Evolutionary conservation across 2,113 vertebrate species (phyloP), one percentile per base, ranked within the genome.

Genomic region (Malurus alboscapulatus): DNA sequence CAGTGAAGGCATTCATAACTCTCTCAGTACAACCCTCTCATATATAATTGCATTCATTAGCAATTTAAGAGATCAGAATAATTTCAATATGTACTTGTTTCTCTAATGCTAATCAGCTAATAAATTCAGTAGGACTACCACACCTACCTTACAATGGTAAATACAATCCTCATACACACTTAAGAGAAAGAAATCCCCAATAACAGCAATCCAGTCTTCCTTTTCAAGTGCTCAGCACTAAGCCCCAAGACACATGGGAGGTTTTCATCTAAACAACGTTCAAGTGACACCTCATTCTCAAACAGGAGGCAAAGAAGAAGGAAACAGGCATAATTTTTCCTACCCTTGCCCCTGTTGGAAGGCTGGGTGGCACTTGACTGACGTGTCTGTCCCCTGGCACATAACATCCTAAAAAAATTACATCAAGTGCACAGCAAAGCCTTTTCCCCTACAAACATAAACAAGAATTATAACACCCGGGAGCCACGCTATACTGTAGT

Each of bases 61-160:
- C 90, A 80, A 84, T 91, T 88, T 66, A 86, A 67, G 50, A 69
- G 32, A 87, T 54, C 51, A 50, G 36, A 82, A 54, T 55, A 59
- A 86, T 87, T 96, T 91, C 66, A 91, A 12, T 80, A 89, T 32
- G 38, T n/a, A 38, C 65, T 82, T 82, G 58, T 65, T 88, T 68
- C 57, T 69, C 63, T 76, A 83, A 71, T 51, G 65, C 34, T 86
- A 78, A 87, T 73, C 76, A 87, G 36, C 54, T 89, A 90, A 68
- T 83, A 77, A 72, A 82, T 58, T 91, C 78, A 86, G 3, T 50
- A 85, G 17, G 53, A 82, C 68, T 82, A 69, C 45, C 66, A 91
- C 62, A 87, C 22, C 73, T 65, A 36, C 51, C 40, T 87, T 58
- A 79, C 48, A 67, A 59, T 40, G n/a, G 62, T 44, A 62, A 78